Evolutionary conservation across 2,797 vertebrate species (phyloP), one percentile per base, ranked within the genome.

Genomic region (Babyrousa celebensis): DNA sequence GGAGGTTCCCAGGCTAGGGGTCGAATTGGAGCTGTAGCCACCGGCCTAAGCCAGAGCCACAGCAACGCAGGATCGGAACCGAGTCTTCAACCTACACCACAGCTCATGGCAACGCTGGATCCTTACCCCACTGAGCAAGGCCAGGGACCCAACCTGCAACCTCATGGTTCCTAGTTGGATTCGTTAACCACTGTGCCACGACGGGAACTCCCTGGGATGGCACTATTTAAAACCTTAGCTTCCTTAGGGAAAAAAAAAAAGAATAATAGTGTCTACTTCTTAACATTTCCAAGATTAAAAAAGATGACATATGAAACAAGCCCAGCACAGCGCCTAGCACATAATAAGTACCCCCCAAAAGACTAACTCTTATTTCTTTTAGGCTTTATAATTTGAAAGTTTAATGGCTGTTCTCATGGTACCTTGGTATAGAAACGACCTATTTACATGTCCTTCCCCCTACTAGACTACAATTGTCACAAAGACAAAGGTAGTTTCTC

Each of bases 401-500:
- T 67, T 84, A 74, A 88, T 29, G 70, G 52, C 67, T 95, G 43
- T 16, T 68, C 29, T 85, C 40, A 85, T 6, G 60, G 58, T 43
- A 68, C 20, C 25, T 43, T 85, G n/a, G 67, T 29, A 85, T 79
- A 25, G 27, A 78, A 85, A 68, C 56, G 68, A 80, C 12, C 56
- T 72, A 77, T 63, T 56, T 58, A 43, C 9, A 17, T 68, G n/a
- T 87, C 82, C 75, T 84, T 21, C 70, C n/a, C 5, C 68, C 6
- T 4, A 1, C 25, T 71, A 48, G 68, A 91, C 70, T 65, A 87
- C 17, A 83, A 18, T 2, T 65, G 56, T 32, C 32, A 71, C 56
- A 83, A 85, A 79, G 91, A 77, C 52, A 72, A 88, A 71, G 23
- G 40, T 16, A 72, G 27, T 70, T 95, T 72, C 65, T 72, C 36